phyloP scores from a whole-genome alignment of 2,797 vertebrate genomes.

The Mus spretus region DNA sequence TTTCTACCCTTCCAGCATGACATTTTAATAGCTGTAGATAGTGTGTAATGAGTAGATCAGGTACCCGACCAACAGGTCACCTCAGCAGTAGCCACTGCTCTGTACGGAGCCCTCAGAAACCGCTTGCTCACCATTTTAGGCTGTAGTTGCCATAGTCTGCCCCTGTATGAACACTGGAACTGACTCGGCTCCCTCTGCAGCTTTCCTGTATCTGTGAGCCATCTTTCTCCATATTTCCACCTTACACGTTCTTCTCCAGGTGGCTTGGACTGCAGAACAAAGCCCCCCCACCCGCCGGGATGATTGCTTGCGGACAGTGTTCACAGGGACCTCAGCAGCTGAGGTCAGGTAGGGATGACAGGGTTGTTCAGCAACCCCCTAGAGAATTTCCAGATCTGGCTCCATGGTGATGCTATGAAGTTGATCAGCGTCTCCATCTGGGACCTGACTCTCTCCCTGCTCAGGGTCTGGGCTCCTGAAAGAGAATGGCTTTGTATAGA shows the following conservation, averaged over 20 bases:
- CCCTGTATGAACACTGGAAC: not conserved
- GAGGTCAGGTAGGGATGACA: not conserved
- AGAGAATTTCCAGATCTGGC: too few species aligned
- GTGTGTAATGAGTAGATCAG: not conserved
- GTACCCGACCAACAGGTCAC: not conserved
- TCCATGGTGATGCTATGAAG: accelerated
- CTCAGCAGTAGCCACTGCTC: not conserved
- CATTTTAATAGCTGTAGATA: not conserved
- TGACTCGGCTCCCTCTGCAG: too few species aligned
- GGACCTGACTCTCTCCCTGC: not conserved
- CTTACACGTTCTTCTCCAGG: not conserved
- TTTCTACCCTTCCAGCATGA: not conserved
- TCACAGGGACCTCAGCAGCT: not conserved
- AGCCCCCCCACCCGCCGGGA: accelerated
- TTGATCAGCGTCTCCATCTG: accelerated
- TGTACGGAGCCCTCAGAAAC: not conserved
- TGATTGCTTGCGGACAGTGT: not conserved
- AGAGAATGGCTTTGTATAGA: too few species aligned
- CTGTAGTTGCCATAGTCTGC: not conserved
- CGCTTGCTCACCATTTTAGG: not conserved
- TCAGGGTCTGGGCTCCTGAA: accelerated
- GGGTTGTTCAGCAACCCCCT: not conserved
- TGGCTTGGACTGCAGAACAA: not conserved
- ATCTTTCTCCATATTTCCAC: not conserved
- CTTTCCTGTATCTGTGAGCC: not conserved